Percentiles rank a stretch among this genome's conserved stretches.
Evolutionary conservation across 2,888 invertebrate genomes (phyloP).

Genomic region (Drosophila neutralis): DNA sequence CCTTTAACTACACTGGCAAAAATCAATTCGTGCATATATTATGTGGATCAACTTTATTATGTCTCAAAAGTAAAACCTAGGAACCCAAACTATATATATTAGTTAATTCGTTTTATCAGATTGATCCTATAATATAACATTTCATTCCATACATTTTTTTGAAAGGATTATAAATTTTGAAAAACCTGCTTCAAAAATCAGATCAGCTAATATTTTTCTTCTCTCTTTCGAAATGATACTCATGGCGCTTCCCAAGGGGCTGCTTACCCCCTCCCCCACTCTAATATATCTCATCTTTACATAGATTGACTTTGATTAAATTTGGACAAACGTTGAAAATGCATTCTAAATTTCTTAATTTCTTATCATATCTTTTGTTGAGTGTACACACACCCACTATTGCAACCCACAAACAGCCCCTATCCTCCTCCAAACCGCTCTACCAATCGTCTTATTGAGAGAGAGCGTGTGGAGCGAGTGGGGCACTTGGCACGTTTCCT

Average conservation of each 20-base stretch:
- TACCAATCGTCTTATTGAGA: not conserved
- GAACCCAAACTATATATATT: no score
- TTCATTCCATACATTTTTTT: no score
- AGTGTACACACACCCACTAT: constrained; percentile 9
- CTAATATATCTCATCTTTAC: not conserved
- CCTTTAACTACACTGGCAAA: constrained; percentile 33
- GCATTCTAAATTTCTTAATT: not conserved
- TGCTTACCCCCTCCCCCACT: fast-evolving
- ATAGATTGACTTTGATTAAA: not conserved
- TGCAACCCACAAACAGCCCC: constrained; percentile 2
- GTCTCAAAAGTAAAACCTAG: not conserved
- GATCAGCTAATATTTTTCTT: not conserved
- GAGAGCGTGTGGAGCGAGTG: constrained; percentile 26
- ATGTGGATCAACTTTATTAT: not conserved
- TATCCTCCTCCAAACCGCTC: not conserved
- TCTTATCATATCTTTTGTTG: not conserved
- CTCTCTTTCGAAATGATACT: not conserved
- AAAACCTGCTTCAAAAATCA: not conserved
- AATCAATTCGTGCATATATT: not conserved
- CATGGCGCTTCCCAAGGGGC: not conserved
- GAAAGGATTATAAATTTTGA: no score
- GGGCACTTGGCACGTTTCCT: constrained; percentile 79
- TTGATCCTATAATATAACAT: no score
- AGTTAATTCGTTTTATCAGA: no score
- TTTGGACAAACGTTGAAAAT: not conserved